phyloP scores from a whole-genome alignment of 2,113 vertebrate genomes.

The Planiliza haematocheilus region DNA sequence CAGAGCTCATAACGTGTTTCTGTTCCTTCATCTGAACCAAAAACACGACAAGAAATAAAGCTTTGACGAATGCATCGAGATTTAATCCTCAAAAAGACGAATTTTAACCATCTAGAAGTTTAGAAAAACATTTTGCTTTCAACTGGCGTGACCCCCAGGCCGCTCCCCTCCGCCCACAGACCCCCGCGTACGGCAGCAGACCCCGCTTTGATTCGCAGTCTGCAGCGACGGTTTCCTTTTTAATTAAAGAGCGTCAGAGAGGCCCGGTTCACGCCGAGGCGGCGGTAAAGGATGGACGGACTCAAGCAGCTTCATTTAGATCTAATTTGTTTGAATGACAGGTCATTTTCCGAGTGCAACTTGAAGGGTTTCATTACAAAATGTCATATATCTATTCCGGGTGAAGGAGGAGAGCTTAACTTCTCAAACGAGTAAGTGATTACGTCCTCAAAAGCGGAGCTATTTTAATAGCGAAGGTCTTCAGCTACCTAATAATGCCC shows the following conservation, averaged over 20 bases:
- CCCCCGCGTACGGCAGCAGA: conserved; percentile 20
- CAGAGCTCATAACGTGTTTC: too few relatives aligned
- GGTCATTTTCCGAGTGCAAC: conserved; percentile 61
- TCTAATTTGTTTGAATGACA: conserved; percentile 71
- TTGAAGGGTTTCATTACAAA: conserved; percentile 65
- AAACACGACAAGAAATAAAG: too few relatives aligned
- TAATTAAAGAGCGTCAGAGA: conserved; percentile 57
- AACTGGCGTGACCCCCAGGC: too few relatives aligned
- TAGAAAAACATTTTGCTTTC: too few relatives aligned
- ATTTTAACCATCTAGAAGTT: too few relatives aligned
- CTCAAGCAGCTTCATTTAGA: conserved; percentile 67
- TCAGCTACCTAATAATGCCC: conserved; percentile 46
- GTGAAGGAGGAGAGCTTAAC: conserved; percentile 46
- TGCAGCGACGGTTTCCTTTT: conserved; percentile 40
- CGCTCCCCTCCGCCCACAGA: too few relatives aligned
- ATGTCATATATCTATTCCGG: conserved; percentile 56
- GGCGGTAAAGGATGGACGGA: conserved; percentile 31
- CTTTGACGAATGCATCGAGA: too few relatives aligned
- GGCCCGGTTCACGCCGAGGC: conserved; percentile 26
- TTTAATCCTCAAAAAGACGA: too few relatives aligned
- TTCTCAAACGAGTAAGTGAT: conserved; percentile 46
- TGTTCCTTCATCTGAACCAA: too few relatives aligned
- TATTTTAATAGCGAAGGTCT: conserved; percentile 47
- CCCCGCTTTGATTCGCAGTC: conserved; percentile 3
- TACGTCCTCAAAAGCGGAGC: conserved; percentile 48